A percentile compares a stretch with the other conserved stretches of the same genome.
Evolutionary conservation across 2,113 vertebrate genomes (phyloP).

Genomic region (Ovis canadensis): DNA sequence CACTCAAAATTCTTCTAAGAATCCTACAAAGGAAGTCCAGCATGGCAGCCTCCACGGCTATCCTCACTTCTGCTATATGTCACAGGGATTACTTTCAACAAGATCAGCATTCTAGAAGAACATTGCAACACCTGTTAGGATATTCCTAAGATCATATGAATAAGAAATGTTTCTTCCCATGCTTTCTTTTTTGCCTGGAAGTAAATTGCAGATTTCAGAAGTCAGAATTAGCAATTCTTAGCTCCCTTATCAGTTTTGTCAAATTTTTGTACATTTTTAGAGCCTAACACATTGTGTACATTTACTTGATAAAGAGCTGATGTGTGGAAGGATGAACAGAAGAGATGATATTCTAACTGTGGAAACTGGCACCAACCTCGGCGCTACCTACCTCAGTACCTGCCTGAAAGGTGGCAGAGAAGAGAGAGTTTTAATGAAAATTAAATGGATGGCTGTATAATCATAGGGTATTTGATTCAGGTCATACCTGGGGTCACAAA

Average conservation of each 20-base stretch:
- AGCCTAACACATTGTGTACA: background rate
- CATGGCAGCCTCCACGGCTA: background rate
- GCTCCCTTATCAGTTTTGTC: background rate
- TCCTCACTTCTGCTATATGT: background rate
- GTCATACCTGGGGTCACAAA: background rate
- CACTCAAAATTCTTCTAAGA: background rate
- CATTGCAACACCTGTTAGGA: background rate
- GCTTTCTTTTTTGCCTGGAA: background rate
- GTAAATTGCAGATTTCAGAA: background rate
- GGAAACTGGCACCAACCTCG: background rate
- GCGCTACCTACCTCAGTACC: background rate
- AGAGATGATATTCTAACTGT: background rate
- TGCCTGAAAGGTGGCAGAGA: background rate
- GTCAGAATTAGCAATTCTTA: constrained; percentile 1
- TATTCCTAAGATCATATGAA: background rate
- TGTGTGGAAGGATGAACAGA: background rate
- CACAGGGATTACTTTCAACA: background rate
- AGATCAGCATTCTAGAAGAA: background rate
- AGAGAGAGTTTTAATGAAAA: background rate
- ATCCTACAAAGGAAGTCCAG: background rate
- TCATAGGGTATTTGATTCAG: background rate
- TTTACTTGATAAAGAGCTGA: background rate
- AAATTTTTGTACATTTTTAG: background rate
- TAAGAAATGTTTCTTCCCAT: background rate
- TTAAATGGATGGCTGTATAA: background rate